Base-by-base conservation (phyloP, 1,140 invertebrate species). In the Platorchestia sp. region DNA sequence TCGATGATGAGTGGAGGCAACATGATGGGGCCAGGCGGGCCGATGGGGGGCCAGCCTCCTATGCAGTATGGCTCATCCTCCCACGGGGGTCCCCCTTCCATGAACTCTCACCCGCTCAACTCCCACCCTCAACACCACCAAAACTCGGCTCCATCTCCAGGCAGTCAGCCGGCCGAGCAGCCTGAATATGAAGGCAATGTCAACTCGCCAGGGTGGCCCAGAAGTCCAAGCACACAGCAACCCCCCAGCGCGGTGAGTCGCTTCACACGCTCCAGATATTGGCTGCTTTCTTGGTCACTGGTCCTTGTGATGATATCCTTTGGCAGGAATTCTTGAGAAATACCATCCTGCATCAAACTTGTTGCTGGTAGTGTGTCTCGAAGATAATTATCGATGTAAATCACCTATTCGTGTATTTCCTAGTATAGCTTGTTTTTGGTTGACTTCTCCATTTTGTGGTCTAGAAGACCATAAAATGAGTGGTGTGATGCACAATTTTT, bases 151-250 rank as follows among this genome's bases (percentile, higher is more conserved):
- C 98, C 98, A 86, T 98, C 99, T 95, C 99, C 99, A 95, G 98
- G 98, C 96, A 98, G 98, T 97, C 98, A 98, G 97, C 98, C 98
- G 97, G 98, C 98, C 16, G 98, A 98, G 97, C 99, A 99, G 97
- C 99, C 99, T 97, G 99, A 99, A 97, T 99, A 99, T 97, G 98
- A 98, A 42, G 91, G 91, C 43, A 99, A 99, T 97, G 98, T 99
- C 96, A 98, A 98, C 96, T 98, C 98, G 97, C 98, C 99, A 95
- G 97, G 97, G 98, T 98, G 97, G 97, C 97, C 97, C 47, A 96
- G 96, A 95, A 96, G 96, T 95, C 96, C 96, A 41, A 96, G 95
- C 95, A 96, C 96, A 95, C 98, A 98, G 96, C 99, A 99, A 96
- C 98, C 99, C 96, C 98, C 98, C 97, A 99, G 98, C 98, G 98